Conservation (phyloP, 2,888 invertebrate genomes). For the Leucophora obtusa region DNA sequence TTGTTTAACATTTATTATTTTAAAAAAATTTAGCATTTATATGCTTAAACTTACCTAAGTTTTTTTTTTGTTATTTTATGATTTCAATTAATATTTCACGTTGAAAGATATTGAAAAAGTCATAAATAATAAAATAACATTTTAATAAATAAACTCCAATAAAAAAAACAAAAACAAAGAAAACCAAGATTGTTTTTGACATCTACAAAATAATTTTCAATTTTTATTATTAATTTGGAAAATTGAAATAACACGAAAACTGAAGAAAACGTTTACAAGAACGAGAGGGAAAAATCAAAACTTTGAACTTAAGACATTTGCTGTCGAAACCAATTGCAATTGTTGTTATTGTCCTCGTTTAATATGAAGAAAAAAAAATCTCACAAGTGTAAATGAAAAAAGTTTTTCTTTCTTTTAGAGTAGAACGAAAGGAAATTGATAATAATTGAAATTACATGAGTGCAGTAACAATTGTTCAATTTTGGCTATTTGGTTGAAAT, state of each 20-base stretch:
- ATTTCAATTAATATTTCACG: slow-evolving; percentile 56
- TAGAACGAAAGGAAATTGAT: slow-evolving; percentile 47
- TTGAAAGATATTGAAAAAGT: slow-evolving; percentile 56
- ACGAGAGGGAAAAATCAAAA: slow-evolving; percentile 1
- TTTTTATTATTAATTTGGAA: slow-evolving; percentile 60
- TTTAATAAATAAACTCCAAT: slow-evolving; percentile 37
- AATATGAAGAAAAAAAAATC: slow-evolving; percentile 26
- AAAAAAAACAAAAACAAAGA: slow-evolving; percentile 12
- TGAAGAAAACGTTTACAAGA: not conserved
- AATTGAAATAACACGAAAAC: slow-evolving; percentile 38
- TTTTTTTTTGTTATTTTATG: slow-evolving; percentile 24
- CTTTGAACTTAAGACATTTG: slow-evolving; percentile 61
- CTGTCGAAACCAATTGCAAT: slow-evolving; percentile 69
- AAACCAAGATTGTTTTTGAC: slow-evolving; percentile 46
- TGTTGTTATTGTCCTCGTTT: slow-evolving; percentile 42
- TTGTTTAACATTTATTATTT: slow-evolving; percentile 33
- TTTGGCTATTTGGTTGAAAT: slow-evolving; percentile 11
- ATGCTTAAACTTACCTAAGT: slow-evolving; percentile 42
- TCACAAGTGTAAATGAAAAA: slow-evolving; percentile 56
- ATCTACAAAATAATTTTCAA: slow-evolving; percentile 55
- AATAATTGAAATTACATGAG: slow-evolving; percentile 75
- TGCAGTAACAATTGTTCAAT: slow-evolving; percentile 66
- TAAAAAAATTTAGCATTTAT: slow-evolving; percentile 28
- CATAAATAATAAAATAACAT: slow-evolving; percentile 60
- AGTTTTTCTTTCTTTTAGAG: slow-evolving; percentile 40